Percentiles rank a stretch among this genome's conserved stretches.
Conservation (phyloP, 2,888 invertebrate species). For the Serripes groenlandicus region DNA sequence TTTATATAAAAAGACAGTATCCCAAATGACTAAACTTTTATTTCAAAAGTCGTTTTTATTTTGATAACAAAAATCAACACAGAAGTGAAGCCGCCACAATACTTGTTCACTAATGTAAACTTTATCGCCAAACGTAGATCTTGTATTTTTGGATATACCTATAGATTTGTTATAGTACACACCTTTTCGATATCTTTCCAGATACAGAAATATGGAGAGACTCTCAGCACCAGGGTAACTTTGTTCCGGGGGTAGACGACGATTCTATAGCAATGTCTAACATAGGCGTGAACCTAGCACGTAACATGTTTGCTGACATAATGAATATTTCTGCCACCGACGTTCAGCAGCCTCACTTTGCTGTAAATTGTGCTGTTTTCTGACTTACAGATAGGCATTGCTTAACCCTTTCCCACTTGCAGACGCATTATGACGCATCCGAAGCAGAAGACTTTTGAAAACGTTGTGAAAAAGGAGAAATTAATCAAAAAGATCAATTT, state of each 20-base stretch:
- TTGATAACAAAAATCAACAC: too few relatives aligned
- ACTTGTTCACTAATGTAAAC: too few relatives aligned
- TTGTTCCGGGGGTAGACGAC: slow-evolving; percentile 23
- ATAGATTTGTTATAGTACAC: too few relatives aligned
- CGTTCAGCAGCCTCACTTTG: slow-evolving; percentile 39
- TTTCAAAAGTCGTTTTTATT: too few relatives aligned
- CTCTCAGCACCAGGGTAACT: neutral
- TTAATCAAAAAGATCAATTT: neutral
- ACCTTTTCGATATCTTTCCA: neutral
- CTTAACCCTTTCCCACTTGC: neutral
- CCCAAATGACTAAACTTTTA: too few relatives aligned
- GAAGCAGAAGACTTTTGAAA: neutral
- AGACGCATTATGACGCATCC: neutral
- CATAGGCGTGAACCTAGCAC: slow-evolving; percentile 37
- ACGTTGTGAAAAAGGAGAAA: slow-evolving; percentile 5
- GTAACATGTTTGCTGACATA: slow-evolving; percentile 38
- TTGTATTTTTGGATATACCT: too few relatives aligned
- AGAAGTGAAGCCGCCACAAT: too few relatives aligned
- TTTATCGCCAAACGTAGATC: too few relatives aligned
- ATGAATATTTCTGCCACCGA: slow-evolving; percentile 29
- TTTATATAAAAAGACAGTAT: too few relatives aligned
- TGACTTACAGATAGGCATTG: too few relatives aligned
- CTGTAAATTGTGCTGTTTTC: too few relatives aligned
- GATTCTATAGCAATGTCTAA: slow-evolving; percentile 34
- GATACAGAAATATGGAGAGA: slow-evolving; percentile 31